These are phyloP conservation scores for Lordiphosa collinella DNA, from an alignment of 1,140 invertebrate genomes.

Conservation along the genomic window DNA sequence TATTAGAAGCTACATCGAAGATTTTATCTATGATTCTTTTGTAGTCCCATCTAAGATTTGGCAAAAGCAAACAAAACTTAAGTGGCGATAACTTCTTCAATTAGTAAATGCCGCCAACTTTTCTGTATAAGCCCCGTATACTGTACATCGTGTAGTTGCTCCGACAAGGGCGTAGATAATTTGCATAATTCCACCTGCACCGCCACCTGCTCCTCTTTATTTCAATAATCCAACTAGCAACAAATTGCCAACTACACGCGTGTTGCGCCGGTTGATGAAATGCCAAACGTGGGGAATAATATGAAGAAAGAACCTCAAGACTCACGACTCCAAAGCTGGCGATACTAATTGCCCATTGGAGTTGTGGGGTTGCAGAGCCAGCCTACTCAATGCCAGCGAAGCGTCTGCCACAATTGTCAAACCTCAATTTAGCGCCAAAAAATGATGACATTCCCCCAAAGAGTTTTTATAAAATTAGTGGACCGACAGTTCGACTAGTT, in stretches of 20 bases:
- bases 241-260: conserved; percentile 43
- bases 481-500: conserved; percentile 7
- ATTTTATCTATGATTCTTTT: too few relatives aligned
- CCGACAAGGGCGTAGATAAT: conserved; percentile 25
- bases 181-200: conserved; percentile 26
- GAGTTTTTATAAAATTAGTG: conserved; percentile 18
- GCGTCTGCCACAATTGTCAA: conserved; percentile 18
- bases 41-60: not conserved
- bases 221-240: conserved; percentile 30
- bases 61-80: not conserved
- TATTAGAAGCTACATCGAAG: too few relatives aligned
- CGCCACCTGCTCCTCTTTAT: conserved; percentile 7
- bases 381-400: conserved; percentile 33
- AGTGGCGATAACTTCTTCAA: conserved; percentile 40
- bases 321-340: conserved; percentile 34
- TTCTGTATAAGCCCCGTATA: too few relatives aligned
- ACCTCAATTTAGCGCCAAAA: conserved; percentile 37
- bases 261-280: conserved; percentile 28
- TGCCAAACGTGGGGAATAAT: conserved; percentile 20
- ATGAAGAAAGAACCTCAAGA: conserved; percentile 31
- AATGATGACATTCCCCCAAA: conserved; percentile 22
- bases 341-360: conserved; percentile 31
- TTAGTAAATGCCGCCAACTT: too few relatives aligned
- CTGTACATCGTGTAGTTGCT: too few relatives aligned
- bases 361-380: conserved; percentile 12